Evolutionary conservation across 2,113 vertebrate genomes (phyloP).

Genomic region (Sciurus niger): DNA sequence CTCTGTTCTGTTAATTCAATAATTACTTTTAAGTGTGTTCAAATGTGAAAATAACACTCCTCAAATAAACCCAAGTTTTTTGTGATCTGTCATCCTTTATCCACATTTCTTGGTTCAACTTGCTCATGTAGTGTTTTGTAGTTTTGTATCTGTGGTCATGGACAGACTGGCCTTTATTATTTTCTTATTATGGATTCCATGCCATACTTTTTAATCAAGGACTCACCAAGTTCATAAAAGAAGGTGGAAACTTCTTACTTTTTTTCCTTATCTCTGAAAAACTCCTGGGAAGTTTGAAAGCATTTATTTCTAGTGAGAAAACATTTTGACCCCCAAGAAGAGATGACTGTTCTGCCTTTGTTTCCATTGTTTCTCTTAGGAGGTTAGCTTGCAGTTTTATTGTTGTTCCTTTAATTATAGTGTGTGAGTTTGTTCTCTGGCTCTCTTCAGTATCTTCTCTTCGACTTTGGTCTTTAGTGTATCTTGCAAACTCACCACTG

Average conservation of each 20-base stretch:
- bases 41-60: not conserved
- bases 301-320: not conserved
- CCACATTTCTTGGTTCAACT: not conserved
- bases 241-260: not conserved
- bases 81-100: not conserved
- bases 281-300: not conserved
- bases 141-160: not conserved
- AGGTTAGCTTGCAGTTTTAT: not conserved
- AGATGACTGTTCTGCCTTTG: not conserved
- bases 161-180: not conserved
- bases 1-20: not conserved
- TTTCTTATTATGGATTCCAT: not conserved
- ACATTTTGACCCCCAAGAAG: not conserved
- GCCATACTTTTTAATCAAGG: not conserved
- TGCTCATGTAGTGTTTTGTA: not conserved
- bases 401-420: not conserved
- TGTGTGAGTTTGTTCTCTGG: not conserved
- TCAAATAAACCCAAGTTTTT: not conserved
- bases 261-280: not conserved
- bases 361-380: not conserved
- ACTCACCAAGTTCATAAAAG: not conserved
- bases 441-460: not conserved
- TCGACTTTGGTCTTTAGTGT: not conserved
- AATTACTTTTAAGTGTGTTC: slow-evolving; percentile 4
- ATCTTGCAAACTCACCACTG: not conserved